Base-by-base conservation (phyloP, 2,888 invertebrate species). In the Leptopilina syphax region DNA sequence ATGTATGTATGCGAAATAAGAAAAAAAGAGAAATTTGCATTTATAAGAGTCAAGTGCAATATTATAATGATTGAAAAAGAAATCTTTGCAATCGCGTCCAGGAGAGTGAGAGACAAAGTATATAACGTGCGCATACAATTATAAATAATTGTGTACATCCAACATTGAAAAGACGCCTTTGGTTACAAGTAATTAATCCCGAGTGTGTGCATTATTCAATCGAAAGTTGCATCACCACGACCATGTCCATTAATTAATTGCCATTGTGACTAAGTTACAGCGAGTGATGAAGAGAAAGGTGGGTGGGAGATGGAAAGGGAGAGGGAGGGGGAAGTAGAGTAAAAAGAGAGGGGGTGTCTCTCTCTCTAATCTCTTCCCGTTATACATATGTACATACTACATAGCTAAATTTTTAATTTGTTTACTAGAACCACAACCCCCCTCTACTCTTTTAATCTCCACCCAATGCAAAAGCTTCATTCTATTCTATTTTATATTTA, bases 161-260 rank as follows among this genome's bases (percentile, higher is more conserved):
- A 9, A 50, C 65, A 27, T 65, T 34, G 18, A 47, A 77, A 77
- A 77, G 77, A 77, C 65, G 65, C 77, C 50, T 77, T 77, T 47
- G 77, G 54, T 77, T 65, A 27, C 47, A 77, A 77, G 65, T 77
- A 77, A 77, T 77, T 77, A 77, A 77, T 77, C 63, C 65, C 47
- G 50, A 18, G 65, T 65, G 78, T 65, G 78, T 79, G 79, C 82
- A 78, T 82, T 80, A 80, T 80, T 82, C 78, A 80, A 73, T 65
- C 68, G 44, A 18, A 77, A 76, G 79, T 80, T 77, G 65, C 79
- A 65, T 70, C 78, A 65, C 65, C 65, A 68, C 67, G 65, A 50
- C 68, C 54, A 79, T 66, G 68, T 57, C 27, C 76, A 76, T 79
- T 76, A 83, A 81, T 80, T 77, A 79, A 73, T 47, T 65, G 79